phyloP scores from a whole-genome alignment of 2,888 invertebrate genomes.

The Conistra vaccinii region DNA sequence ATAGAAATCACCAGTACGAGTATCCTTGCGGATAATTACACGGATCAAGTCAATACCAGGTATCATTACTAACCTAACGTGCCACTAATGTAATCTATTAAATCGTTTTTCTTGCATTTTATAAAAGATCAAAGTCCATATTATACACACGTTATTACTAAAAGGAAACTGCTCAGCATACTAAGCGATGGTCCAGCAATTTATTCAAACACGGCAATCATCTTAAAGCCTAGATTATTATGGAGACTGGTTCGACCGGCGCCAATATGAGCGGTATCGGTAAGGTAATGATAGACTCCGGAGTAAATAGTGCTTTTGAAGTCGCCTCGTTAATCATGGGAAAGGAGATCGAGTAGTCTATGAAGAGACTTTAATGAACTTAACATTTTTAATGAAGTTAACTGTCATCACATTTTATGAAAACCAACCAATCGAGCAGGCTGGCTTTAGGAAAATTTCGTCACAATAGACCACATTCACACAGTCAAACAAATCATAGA shows the following conservation, averaged over 20 bases:
- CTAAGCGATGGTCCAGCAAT: constrained; percentile 34
- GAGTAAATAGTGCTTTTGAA: constrained; percentile 6
- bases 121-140: constrained; percentile 11
- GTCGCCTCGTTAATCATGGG: background rate
- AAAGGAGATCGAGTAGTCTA: constrained; percentile 2
- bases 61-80: background rate
- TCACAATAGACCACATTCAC: too few relatives aligned
- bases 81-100: background rate
- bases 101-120: constrained; percentile 14
- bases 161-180: constrained; percentile 14
- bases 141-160: constrained; percentile 13
- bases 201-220: constrained; percentile 32
- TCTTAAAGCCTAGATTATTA: constrained; percentile 29
- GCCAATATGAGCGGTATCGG: constrained; percentile 43
- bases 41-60: background rate
- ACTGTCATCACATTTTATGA: too few relatives aligned
- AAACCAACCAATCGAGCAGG: too few relatives aligned
- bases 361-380: background rate
- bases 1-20: background rate
- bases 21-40: background rate
- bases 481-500: too few relatives aligned
- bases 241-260: constrained; percentile 7
- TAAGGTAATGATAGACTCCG: constrained; percentile 33
- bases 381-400: background rate
- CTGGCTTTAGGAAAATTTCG: too few relatives aligned